Percentiles rank a stretch among this genome's conserved stretches.
Evolutionary conservation across 1,140 invertebrate genomes (phyloP).

Genomic region (Holotrichia oblita): DNA sequence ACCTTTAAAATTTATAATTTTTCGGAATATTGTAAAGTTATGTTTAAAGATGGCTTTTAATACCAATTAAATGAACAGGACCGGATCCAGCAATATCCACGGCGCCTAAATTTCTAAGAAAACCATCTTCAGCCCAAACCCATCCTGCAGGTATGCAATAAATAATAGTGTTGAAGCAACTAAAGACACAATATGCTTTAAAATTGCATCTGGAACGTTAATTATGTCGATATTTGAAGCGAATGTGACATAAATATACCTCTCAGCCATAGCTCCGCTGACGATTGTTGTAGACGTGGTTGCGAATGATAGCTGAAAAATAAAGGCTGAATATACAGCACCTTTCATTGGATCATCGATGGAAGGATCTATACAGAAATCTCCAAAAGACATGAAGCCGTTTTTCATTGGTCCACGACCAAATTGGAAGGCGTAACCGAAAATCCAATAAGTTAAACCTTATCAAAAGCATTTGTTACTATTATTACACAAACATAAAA

Average conservation of each 20-base stretch:
- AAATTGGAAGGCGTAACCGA: conserved; percentile 93
- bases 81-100: conserved; percentile 94
- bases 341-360: conserved; percentile 78
- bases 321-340: conserved; percentile 80
- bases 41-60: neutral
- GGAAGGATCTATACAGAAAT: conserved; percentile 75
- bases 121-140: conserved; percentile 89
- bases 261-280: conserved; percentile 89
- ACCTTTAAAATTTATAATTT: conserved; percentile 55
- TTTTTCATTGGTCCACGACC: conserved; percentile 76
- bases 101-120: conserved; percentile 80
- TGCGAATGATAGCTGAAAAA: conserved; percentile 90
- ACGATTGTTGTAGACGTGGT: conserved; percentile 93
- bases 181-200: conserved; percentile 90
- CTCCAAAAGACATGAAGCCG: conserved; percentile 77
- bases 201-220: conserved; percentile 79
- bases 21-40: neutral
- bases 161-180: conserved; percentile 87
- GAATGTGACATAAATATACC: conserved; percentile 63
- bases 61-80: conserved; percentile 89
- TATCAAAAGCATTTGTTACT: conserved; percentile 26
- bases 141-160: conserved; percentile 95
- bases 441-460: conserved; percentile 92
- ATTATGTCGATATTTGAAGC: conserved; percentile 3
- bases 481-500: neutral